Evolutionary conservation across 1,140 invertebrate species (phyloP).

Genomic region (Ganaspis sp.): DNA sequence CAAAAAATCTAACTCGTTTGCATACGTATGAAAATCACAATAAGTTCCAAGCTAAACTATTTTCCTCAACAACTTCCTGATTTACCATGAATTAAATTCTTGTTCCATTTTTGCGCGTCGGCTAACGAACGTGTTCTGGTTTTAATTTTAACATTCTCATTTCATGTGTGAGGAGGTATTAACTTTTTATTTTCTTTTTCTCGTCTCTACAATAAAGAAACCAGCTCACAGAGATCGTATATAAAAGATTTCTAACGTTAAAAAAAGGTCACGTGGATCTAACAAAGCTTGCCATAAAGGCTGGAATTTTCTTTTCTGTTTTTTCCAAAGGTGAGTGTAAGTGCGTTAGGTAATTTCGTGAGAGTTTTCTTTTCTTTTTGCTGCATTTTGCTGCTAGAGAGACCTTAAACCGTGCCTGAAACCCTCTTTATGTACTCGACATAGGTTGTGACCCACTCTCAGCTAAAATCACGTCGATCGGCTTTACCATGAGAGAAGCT

Average conservation of each 20-base stretch:
- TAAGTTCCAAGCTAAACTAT: too few relatives aligned
- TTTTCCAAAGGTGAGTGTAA: background rate
- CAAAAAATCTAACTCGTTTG: too few relatives aligned
- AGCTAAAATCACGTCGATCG: slow-evolving; percentile 57
- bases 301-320: background rate
- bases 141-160: too few relatives aligned
- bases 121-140: too few relatives aligned
- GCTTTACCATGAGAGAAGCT: slow-evolving; percentile 38
- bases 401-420: slow-evolving; percentile 19
- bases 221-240: background rate
- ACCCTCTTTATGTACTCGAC: slow-evolving; percentile 26
- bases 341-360: slow-evolving; percentile 20
- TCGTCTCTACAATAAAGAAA: background rate
- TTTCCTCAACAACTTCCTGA: too few relatives aligned
- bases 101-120: too few relatives aligned
- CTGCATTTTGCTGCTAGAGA: background rate
- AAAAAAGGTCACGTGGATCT: background rate
- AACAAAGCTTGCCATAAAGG: slow-evolving; percentile 18
- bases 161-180: background rate
- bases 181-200: background rate
- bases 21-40: too few relatives aligned
- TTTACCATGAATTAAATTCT: too few relatives aligned
- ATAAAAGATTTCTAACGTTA: background rate
- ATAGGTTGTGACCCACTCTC: slow-evolving; percentile 40
- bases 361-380: background rate